A percentile compares a stretch with the other conserved stretches of the same genome.
Conservation (phyloP, 2,888 invertebrate species). For the Agapostemon virescens region DNA sequence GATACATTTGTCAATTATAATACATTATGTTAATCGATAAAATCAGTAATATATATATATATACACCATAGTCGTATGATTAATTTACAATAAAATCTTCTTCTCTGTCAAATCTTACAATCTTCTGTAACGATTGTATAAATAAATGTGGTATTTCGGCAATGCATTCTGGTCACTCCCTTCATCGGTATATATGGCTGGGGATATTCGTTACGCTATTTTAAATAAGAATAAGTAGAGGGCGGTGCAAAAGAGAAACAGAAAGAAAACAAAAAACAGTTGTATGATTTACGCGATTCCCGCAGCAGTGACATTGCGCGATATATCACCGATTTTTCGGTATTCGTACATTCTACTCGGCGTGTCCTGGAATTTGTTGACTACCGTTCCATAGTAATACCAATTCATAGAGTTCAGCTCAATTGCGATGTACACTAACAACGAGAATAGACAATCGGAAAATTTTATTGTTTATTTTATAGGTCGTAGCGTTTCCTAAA, state of each 20-base stretch:
- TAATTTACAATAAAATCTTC: too few species aligned
- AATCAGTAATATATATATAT: too few species aligned
- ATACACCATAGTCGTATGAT: too few species aligned
- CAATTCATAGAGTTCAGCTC: conserved; percentile 36
- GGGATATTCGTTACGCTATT: too few species aligned
- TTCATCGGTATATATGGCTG: too few species aligned
- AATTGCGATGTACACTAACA: conserved; percentile 18
- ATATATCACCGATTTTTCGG: conserved; percentile 45
- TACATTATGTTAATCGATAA: too few species aligned
- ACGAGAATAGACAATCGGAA: not conserved
- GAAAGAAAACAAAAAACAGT: conserved; percentile 10
- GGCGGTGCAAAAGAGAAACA: conserved; percentile 6
- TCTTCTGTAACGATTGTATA: not conserved
- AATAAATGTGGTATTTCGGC: not conserved
- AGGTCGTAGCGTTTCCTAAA: not conserved
- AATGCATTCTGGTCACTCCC: not conserved
- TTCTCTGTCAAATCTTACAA: too few species aligned
- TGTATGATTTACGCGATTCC: conserved; percentile 32
- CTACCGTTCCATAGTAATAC: conserved; percentile 11
- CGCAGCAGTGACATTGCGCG: conserved; percentile 29
- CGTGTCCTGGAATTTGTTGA: conserved; percentile 48
- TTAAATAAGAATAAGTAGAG: too few species aligned
- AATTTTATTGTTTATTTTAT: not conserved
- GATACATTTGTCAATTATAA: too few species aligned
- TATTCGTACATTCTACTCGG: conserved; percentile 44